These are phyloP conservation scores for Cottoperca gobio DNA, from an alignment of 2,797 vertebrate species.

Conservation along the genomic window DNA sequence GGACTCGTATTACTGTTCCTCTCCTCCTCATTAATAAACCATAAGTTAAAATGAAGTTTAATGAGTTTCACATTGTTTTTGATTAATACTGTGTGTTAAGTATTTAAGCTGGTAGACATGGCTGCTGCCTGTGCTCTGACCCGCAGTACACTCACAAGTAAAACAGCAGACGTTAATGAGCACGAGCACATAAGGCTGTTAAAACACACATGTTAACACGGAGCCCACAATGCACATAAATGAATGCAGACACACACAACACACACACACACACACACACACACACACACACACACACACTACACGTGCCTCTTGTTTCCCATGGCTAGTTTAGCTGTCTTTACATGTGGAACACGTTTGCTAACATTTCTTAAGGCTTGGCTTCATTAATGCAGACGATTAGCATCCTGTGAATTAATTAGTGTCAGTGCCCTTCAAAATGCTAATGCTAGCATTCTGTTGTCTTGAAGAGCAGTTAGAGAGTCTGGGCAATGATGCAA, in stretches of 20 bases:
- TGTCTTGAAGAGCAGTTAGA: constrained; percentile 74
- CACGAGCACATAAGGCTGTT: constrained; percentile 58
- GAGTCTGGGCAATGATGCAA: constrained; percentile 75
- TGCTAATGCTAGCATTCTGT: constrained; percentile 85
- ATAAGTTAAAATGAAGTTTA: constrained; percentile 46
- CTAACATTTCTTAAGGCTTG: constrained; percentile 85
- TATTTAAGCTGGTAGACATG: constrained; percentile 49
- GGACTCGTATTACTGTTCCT: background rate
- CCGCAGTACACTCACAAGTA: constrained; percentile 54
- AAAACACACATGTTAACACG: constrained; percentile 66
- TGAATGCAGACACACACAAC: constrained; percentile 18
- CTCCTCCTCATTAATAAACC: constrained; percentile 5
- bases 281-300: constrained; percentile 4
- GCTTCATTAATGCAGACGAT: constrained; percentile 86
- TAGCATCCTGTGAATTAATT: constrained; percentile 87
- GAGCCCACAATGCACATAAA: constrained; percentile 48
- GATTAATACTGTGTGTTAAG: constrained; percentile 52
- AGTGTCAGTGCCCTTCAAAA: constrained; percentile 87
- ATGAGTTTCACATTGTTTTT: constrained; percentile 58
- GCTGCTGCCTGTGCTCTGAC: constrained; percentile 64
- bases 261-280: constrained; percentile 32
- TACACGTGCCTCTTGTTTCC: constrained; percentile 63
- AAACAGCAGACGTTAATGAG: constrained; percentile 76
- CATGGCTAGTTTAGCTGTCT: constrained; percentile 78
- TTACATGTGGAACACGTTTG: constrained; percentile 85